Percentiles rank a stretch among this genome's conserved stretches.
These are phyloP conservation scores for silkworm (Bombyx mori) DNA, from an alignment of 1,140 invertebrate species.

Conservation along the genomic window ASM3026992v2 NC_085113.1:7393501-7394000, in stretches of 20 bases:
- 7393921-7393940: conserved; percentile 45
- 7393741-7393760: conserved; percentile 33
- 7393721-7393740: conserved; percentile 15
- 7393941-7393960: conserved; percentile 46
- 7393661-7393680: conserved; percentile 57
- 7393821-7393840: conserved; percentile 40
- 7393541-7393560: conserved; percentile 54
- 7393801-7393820: conserved; percentile 39
- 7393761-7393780: conserved; percentile 27
- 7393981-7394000: conserved; percentile 45
- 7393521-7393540: conserved; percentile 48
- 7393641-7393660: conserved; percentile 3
- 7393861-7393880: conserved; percentile 33
- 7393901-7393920: conserved; percentile 25
- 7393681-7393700: conserved; percentile 63
- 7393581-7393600: conserved; percentile 34
- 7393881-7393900: conserved; percentile 31
- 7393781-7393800: conserved; percentile 29
- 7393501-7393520: conserved; percentile 43
- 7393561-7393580: conserved; percentile 41
- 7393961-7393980: conserved; percentile 33
- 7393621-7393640: neutral
- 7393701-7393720: conserved; percentile 45
- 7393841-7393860: conserved; percentile 50
- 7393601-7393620: neutral